These are phyloP conservation scores for Triops longicaudatus DNA, from an alignment of 1,140 invertebrate genomes.

Conservation along the genomic window DNA sequence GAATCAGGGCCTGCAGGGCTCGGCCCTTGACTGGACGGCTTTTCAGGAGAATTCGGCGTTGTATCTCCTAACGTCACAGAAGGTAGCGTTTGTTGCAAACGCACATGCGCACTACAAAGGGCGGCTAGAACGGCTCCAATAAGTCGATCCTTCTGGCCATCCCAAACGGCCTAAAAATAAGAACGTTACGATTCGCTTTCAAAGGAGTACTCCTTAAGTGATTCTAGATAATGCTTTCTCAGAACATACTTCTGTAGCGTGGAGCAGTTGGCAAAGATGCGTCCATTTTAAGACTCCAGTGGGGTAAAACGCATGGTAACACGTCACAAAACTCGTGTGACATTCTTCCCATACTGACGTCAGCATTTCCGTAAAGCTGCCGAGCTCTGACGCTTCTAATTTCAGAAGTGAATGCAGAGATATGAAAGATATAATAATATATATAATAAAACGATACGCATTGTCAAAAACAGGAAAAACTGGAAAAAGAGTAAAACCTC, in stretches of 20 bases:
- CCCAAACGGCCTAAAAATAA: conserved; percentile 1
- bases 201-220: too few species aligned
- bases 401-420: background rate
- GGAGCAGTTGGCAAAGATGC: conserved; percentile 75
- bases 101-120: conserved; percentile 65
- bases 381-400: conserved; percentile 4
- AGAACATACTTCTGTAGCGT: conserved; percentile 20
- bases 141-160: conserved; percentile 51
- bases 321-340: conserved; percentile 78
- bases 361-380: conserved; percentile 26
- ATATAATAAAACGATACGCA: background rate
- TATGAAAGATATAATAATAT: too few species aligned
- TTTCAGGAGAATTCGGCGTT: conserved; percentile 42
- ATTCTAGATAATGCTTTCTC: background rate
- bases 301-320: conserved; percentile 93
- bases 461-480: conserved; percentile 21
- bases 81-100: conserved; percentile 68
- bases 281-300: conserved; percentile 87
- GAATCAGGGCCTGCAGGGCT: conserved; percentile 22
- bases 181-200: too few species aligned
- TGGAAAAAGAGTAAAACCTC: too few species aligned
- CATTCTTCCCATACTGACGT: conserved; percentile 73
- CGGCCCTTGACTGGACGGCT: background rate
- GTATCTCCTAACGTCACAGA: conserved; percentile 48
- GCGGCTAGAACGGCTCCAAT: conserved; percentile 72